Conservation (phyloP, 2,888 invertebrate genomes). For the Brenthis ino region DNA sequence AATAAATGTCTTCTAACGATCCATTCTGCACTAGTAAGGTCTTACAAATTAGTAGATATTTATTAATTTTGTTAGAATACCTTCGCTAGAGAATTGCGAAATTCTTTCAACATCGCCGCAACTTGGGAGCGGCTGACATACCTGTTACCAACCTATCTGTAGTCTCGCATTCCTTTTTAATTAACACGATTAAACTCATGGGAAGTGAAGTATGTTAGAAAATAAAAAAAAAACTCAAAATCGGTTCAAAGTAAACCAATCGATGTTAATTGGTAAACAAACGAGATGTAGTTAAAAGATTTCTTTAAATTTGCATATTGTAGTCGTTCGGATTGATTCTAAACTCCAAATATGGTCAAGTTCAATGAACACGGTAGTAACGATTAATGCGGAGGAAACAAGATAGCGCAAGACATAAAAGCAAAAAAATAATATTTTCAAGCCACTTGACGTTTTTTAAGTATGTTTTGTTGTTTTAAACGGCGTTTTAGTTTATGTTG, state of each 20-base stretch:
- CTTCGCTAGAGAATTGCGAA: conserved; percentile 31
- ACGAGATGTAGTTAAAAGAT: conserved; percentile 23
- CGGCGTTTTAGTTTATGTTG: no score
- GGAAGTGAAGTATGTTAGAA: conserved; percentile 33
- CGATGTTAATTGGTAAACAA: conserved; percentile 40
- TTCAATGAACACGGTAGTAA: conserved; percentile 15
- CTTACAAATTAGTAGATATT: conserved; percentile 17
- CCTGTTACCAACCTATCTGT: conserved; percentile 31
- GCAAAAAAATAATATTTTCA: no score
- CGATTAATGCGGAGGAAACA: neutral
- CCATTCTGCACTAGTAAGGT: neutral
- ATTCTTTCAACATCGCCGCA: conserved; percentile 29
- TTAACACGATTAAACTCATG: conserved; percentile 43
- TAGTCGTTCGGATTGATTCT: conserved; percentile 6
- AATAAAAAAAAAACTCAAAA: conserved; percentile 24
- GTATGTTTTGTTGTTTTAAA: neutral
- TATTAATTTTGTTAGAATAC: conserved; percentile 32
- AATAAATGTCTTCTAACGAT: neutral
- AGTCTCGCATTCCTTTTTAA: conserved; percentile 39
- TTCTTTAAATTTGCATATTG: conserved; percentile 26
- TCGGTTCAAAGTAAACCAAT: conserved; percentile 34
- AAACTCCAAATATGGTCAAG: neutral
- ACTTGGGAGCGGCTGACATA: conserved; percentile 30
- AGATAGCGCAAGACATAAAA: neutral
- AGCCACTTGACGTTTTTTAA: no score